Evolutionary conservation across 2,888 invertebrate genomes (phyloP).

Genomic region (Agriopis marginaria): DNA sequence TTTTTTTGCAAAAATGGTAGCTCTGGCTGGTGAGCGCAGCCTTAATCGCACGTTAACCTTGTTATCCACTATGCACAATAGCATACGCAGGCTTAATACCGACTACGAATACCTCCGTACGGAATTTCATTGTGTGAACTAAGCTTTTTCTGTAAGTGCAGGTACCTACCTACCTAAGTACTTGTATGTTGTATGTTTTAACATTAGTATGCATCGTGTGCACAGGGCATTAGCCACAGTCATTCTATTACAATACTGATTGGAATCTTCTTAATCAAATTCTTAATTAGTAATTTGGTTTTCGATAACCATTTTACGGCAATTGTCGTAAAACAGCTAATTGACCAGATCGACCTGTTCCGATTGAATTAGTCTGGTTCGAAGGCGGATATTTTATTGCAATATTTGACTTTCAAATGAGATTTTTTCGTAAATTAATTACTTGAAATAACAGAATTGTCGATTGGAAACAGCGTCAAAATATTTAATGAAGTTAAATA

Average conservation of each 20-base stretch:
- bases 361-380: constrained; percentile 37
- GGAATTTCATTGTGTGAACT: background rate
- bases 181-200: background rate
- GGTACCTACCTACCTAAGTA: background rate
- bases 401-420: constrained; percentile 46
- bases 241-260: constrained; percentile 40
- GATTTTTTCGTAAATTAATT: constrained; percentile 39
- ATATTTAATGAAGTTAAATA: background rate
- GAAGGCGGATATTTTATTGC: constrained; percentile 39
- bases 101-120: background rate
- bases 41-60: no score
- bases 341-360: constrained; percentile 40
- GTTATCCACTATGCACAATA: no score
- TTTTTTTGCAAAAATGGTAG: no score
- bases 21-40: no score
- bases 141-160: background rate
- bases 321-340: constrained; percentile 42
- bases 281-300: constrained; percentile 40
- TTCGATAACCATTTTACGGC: constrained; percentile 44
- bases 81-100: no score
- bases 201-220: background rate
- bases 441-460: constrained; percentile 13
- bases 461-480: constrained; percentile 26
- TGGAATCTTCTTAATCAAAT: constrained; percentile 33
- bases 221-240: constrained; percentile 4